These are phyloP conservation scores for Manis crassicaudata DNA, from an alignment of 2,797 vertebrate genomes.

Conservation along the genomic window DNA sequence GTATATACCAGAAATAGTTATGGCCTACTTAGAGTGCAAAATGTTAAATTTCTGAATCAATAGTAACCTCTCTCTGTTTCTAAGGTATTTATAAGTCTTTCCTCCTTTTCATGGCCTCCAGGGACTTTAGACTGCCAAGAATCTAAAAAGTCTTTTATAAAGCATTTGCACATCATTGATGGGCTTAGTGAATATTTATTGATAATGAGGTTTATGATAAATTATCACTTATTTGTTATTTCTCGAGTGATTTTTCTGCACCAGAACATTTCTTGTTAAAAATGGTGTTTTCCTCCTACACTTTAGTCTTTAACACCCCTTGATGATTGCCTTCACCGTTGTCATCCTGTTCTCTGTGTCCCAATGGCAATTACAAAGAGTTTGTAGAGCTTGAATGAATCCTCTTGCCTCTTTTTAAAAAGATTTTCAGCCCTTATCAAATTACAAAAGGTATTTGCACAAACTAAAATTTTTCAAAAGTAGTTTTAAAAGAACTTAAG, in stretches of 20 bases:
- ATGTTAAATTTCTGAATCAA: slow-evolving; percentile 63
- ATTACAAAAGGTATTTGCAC: slow-evolving; percentile 8
- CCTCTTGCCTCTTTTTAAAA: not conserved
- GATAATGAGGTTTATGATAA: slow-evolving; percentile 57
- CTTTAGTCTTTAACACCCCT: slow-evolving; percentile 17
- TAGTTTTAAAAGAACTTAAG: not conserved
- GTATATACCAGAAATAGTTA: slow-evolving; percentile 49
- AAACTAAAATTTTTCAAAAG: not conserved
- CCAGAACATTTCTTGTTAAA: slow-evolving; percentile 20
- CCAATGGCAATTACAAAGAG: not conserved
- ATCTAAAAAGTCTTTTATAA: slow-evolving; percentile 25
- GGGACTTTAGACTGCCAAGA: slow-evolving; percentile 40
- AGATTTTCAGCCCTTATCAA: slow-evolving; percentile 15
- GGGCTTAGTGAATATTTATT: slow-evolving; percentile 30
- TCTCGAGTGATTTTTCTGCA: slow-evolving; percentile 10
- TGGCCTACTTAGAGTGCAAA: slow-evolving; percentile 53
- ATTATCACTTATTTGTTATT: slow-evolving; percentile 38
- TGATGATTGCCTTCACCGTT: slow-evolving; percentile 5
- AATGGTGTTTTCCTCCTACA: not conserved
- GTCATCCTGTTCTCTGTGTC: not conserved
- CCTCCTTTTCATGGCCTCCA: slow-evolving; percentile 10
- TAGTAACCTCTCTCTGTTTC: slow-evolving; percentile 44
- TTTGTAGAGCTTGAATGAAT: not conserved
- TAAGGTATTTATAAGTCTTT: slow-evolving; percentile 51
- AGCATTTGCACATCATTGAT: not conserved